Conservation (phyloP, 2,888 invertebrate species). For the Apamea epomidion region DNA sequence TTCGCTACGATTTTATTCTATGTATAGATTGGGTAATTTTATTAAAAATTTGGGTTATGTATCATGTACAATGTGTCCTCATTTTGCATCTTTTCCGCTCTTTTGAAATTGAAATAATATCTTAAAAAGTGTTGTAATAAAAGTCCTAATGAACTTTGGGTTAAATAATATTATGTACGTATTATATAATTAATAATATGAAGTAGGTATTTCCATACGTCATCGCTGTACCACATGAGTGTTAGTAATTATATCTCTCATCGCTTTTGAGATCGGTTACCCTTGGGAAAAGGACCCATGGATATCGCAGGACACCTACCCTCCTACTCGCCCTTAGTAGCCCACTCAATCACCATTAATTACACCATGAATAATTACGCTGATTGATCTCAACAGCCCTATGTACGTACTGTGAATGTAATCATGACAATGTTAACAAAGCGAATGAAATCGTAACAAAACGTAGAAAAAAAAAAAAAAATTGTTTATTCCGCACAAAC, state of each 20-base stretch:
- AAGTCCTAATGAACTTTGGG: background rate
- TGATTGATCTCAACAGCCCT: slow-evolving; percentile 26
- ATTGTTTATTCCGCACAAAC: no score
- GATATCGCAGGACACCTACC: slow-evolving; percentile 42
- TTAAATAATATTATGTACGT: background rate
- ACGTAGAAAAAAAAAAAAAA: background rate
- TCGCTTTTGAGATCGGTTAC: slow-evolving; percentile 32
- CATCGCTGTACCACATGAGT: slow-evolving; percentile 6
- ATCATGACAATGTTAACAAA: background rate
- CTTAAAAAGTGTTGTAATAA: background rate
- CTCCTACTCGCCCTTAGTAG: slow-evolving; percentile 28
- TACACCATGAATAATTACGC: slow-evolving; percentile 56
- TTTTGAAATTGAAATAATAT: background rate
- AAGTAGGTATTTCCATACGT: background rate
- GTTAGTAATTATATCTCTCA: slow-evolving; percentile 39
- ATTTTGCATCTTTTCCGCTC: background rate
- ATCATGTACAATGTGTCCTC: background rate
- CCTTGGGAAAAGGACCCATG: slow-evolving; percentile 29
- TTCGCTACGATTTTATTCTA: no score
- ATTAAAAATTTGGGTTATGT: background rate
- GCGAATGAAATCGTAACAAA: background rate
- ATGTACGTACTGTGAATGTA: slow-evolving; percentile 8
- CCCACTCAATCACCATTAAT: slow-evolving; percentile 57
- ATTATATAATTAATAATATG: background rate
- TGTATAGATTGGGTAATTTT: slow-evolving; percentile 1